A percentile compares a stretch with the other conserved stretches of the same genome.
These are phyloP conservation scores for Excalfactoria chinensis DNA, from an alignment of 2,113 vertebrate genomes.

Conservation along the genomic window DNA sequence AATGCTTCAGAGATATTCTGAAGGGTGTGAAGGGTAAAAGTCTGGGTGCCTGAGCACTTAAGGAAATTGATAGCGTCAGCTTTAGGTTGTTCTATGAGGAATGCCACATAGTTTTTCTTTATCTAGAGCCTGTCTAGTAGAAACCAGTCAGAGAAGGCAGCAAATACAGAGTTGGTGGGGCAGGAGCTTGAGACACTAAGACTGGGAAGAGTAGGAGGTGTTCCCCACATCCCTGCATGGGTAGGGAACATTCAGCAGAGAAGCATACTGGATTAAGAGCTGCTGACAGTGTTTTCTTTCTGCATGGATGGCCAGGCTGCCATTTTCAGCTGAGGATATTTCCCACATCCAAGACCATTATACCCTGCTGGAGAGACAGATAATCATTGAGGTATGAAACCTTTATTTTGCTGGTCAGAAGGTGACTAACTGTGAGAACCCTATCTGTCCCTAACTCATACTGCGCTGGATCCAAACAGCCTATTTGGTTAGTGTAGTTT, in stretches of 20 bases:
- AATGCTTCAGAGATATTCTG: background rate
- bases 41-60: background rate
- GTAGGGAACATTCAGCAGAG: background rate
- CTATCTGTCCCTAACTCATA: background rate
- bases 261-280: background rate
- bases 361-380: constrained; percentile 93
- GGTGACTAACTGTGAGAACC: background rate
- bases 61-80: background rate
- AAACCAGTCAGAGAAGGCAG: background rate
- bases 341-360: constrained; percentile 93
- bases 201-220: background rate
- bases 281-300: background rate
- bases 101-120: background rate
- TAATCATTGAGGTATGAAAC: constrained; percentile 91
- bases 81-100: background rate
- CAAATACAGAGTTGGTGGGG: background rate
- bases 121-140: background rate
- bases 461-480: background rate
- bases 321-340: constrained; percentile 89
- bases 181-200: background rate
- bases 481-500: background rate
- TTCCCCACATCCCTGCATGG: background rate
- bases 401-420: background rate
- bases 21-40: background rate
- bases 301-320: constrained; percentile 80